Evolutionary conservation across 2,888 invertebrate species (phyloP).

Genomic region (Cabera pusaria): DNA sequence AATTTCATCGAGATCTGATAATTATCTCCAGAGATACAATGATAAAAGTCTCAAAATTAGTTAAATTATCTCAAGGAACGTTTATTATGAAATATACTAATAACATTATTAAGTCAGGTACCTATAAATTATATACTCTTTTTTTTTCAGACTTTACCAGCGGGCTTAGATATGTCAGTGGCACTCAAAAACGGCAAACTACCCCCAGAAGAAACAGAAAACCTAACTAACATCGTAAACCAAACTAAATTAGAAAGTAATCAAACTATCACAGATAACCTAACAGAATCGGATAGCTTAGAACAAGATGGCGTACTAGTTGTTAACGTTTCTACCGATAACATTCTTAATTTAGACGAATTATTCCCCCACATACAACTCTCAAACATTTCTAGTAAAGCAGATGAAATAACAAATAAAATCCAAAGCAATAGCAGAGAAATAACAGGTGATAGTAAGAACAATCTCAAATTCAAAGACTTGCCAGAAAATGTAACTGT

Average conservation of each 20-base stretch:
- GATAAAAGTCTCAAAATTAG: no score
- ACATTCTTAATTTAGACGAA: slow-evolving; percentile 74
- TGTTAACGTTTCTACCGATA: slow-evolving; percentile 73
- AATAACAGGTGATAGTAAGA: slow-evolving; percentile 76
- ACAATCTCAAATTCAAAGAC: slow-evolving; percentile 71
- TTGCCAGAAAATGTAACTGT: slow-evolving; percentile 72
- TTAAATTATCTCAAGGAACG: no score
- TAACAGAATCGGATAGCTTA: slow-evolving; percentile 74
- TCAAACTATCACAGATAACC: slow-evolving; percentile 62
- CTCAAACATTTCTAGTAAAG: slow-evolving; percentile 65
- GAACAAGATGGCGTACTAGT: slow-evolving; percentile 79
- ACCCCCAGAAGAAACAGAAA: slow-evolving; percentile 62
- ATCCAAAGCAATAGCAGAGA: slow-evolving; percentile 82
- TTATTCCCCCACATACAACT: slow-evolving; percentile 67
- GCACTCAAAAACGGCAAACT: slow-evolving; percentile 72
- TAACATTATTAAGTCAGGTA: no score
- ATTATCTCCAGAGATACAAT: no score
- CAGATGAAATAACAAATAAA: slow-evolving; percentile 77
- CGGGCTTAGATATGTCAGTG: slow-evolving; percentile 69
- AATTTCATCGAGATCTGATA: no score
- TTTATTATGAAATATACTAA: no score
- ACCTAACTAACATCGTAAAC: slow-evolving; percentile 42
- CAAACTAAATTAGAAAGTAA: slow-evolving; percentile 55
- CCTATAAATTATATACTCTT: no score
- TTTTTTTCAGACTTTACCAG: slow-evolving; percentile 59